These are phyloP conservation scores for Rhyacichthys aspro DNA, from an alignment of 2,797 vertebrate species.

Conservation along the genomic window DNA sequence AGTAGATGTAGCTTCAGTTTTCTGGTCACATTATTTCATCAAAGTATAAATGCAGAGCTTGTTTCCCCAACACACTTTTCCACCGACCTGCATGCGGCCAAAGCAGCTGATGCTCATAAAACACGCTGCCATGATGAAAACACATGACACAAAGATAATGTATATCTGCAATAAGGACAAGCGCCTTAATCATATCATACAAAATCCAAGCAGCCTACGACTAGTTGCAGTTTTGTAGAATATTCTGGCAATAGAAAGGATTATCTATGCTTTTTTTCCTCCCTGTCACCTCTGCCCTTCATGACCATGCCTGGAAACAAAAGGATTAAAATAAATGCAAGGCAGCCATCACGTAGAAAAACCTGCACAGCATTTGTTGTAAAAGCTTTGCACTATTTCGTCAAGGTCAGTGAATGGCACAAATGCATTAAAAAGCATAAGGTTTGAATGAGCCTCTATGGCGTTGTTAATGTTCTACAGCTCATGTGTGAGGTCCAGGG, in stretches of 20 bases:
- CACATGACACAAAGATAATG: conserved; percentile 17
- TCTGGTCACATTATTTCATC: not conserved
- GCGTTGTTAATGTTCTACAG: conserved; percentile 20
- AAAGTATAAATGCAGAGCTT: too few relatives aligned
- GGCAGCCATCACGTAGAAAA: conserved; percentile 26
- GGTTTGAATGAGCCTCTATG: conserved; percentile 40
- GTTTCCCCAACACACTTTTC: not conserved
- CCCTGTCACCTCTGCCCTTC: not conserved
- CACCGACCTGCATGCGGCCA: conserved; percentile 13
- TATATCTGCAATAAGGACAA: too few relatives aligned
- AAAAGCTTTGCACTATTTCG: conserved; percentile 30
- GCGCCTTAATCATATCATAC: too few relatives aligned
- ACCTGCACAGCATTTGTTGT: conserved; percentile 24
- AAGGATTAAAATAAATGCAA: conserved; percentile 62
- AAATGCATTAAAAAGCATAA: conserved; percentile 32
- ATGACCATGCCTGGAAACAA: conserved; percentile 19
- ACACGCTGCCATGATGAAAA: conserved; percentile 30
- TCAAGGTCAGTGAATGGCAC: conserved; percentile 29
- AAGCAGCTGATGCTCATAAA: conserved; percentile 21
- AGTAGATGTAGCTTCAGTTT: not conserved
- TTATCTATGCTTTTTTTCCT: not conserved
- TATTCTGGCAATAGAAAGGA: conserved; percentile 3
- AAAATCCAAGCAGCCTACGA: too few relatives aligned
- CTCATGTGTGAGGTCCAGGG: conserved; percentile 14
- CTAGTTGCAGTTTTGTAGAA: too few relatives aligned